Evolutionary conservation across 2,888 invertebrate genomes (phyloP).

Genomic region (Balanococcus diminutus): DNA sequence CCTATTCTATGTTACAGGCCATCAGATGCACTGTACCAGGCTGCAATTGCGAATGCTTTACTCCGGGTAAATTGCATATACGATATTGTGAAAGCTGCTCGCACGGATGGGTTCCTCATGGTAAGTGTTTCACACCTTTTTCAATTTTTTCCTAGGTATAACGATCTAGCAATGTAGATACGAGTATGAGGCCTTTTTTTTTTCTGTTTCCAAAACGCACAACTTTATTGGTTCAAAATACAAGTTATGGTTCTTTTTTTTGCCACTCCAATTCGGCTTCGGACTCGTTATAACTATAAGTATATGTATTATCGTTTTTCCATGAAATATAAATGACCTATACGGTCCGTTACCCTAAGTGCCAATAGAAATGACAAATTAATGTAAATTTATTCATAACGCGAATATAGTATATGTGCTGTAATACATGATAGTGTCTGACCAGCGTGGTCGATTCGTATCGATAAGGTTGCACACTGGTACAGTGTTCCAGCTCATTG

Average conservation of each 20-base stretch:
- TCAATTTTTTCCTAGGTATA: neutral
- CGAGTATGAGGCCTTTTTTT: neutral
- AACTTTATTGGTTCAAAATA: neutral
- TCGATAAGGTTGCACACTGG: no score
- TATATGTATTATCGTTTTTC: constrained; percentile 20
- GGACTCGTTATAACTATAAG: no score
- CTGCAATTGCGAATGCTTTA: constrained; percentile 73
- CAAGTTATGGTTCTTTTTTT: neutral
- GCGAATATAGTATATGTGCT: neutral
- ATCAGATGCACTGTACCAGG: constrained; percentile 71
- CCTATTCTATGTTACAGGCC: constrained; percentile 63
- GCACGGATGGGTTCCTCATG: constrained; percentile 78
- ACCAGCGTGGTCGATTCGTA: neutral
- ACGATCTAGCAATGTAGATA: neutral
- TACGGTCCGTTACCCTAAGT: constrained; percentile 26
- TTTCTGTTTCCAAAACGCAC: neutral
- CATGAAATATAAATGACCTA: constrained; percentile 23
- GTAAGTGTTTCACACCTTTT: constrained; percentile 64
- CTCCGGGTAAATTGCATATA: constrained; percentile 71
- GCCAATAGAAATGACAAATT: constrained; percentile 39
- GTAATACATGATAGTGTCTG: neutral
- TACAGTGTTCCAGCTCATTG: constrained; percentile 19
- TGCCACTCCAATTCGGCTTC: neutral
- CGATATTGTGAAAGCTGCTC: constrained; percentile 74
- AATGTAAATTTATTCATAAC: constrained; percentile 43